Evolutionary conservation across 2,797 vertebrate genomes (phyloP).

Genomic region (Sebastes elongatus): DNA sequence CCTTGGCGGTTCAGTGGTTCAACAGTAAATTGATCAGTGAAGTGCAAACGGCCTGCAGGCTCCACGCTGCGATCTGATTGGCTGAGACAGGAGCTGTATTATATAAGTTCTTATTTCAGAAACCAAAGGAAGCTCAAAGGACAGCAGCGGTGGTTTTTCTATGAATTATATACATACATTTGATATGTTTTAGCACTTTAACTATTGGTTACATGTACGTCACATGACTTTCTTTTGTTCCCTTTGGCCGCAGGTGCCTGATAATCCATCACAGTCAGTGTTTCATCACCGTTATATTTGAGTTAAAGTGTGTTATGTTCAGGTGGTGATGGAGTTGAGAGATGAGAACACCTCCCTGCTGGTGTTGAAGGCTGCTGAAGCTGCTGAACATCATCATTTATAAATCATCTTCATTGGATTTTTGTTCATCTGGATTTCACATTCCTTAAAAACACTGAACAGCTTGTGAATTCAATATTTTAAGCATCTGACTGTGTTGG

Average conservation of each 20-base stretch:
- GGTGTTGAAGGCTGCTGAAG: neutral
- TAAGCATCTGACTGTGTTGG: neutral
- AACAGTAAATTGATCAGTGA: conserved; percentile 48
- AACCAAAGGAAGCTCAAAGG: neutral
- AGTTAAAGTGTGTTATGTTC: neutral
- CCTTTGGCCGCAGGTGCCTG: neutral
- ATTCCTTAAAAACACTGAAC: neutral
- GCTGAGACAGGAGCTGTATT: conserved; percentile 57
- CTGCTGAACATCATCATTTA: neutral
- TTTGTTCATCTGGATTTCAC: neutral
- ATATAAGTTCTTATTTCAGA: conserved; percentile 40
- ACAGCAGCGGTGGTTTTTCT: neutral
- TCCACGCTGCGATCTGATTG: conserved; percentile 42
- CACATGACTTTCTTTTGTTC: neutral
- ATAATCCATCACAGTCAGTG: neutral
- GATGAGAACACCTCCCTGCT: neutral
- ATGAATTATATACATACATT: neutral
- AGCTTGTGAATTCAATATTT: neutral
- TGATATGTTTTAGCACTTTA: neutral
- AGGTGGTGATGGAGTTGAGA: neutral
- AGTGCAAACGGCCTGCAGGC: conserved; percentile 48
- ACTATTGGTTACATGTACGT: neutral
- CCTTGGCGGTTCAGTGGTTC: neutral
- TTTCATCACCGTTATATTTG: neutral
- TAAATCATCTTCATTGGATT: neutral